Conservation (phyloP, 2,888 invertebrate species). For the Amphipyra berbera region DNA sequence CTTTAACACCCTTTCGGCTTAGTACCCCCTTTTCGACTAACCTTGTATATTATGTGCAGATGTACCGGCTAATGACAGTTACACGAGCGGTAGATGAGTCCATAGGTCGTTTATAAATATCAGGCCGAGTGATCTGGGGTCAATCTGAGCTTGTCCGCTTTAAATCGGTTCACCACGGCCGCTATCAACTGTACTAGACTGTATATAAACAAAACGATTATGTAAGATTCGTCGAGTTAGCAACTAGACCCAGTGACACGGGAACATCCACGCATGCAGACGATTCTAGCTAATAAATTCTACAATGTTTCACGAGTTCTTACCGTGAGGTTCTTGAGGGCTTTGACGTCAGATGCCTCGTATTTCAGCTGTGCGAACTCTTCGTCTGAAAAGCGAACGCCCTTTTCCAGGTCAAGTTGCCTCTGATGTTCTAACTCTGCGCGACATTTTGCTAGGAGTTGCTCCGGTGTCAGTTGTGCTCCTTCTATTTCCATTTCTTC, state of each 20-base stretch:
- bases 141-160: conserved; percentile 64
- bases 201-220: conserved; percentile 41
- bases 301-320: conserved; percentile 47
- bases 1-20: too few relatives aligned
- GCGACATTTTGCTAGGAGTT: conserved; percentile 76
- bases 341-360: conserved; percentile 90
- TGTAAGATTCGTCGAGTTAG: conserved; percentile 34
- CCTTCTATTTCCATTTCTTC: conserved; percentile 75
- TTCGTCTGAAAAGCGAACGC: conserved; percentile 89
- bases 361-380: conserved; percentile 91
- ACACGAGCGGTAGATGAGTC: conserved; percentile 54
- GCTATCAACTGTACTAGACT: conserved; percentile 52
- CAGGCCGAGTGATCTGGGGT: conserved; percentile 61
- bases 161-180: conserved; percentile 73
- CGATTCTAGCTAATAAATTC: conserved; percentile 36
- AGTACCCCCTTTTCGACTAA: too few relatives aligned
- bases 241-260: conserved; percentile 51
- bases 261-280: conserved; percentile 46
- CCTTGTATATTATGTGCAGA: conserved; percentile 9
- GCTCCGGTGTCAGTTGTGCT: conserved; percentile 81
- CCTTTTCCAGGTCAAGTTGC: conserved; percentile 85
- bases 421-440: conserved; percentile 79
- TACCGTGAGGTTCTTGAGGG: conserved; percentile 90
- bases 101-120: conserved; percentile 44
- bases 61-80: conserved; percentile 30